phyloP scores from a whole-genome alignment of 2,113 vertebrate species.

The Cervus canadensis region DNA sequence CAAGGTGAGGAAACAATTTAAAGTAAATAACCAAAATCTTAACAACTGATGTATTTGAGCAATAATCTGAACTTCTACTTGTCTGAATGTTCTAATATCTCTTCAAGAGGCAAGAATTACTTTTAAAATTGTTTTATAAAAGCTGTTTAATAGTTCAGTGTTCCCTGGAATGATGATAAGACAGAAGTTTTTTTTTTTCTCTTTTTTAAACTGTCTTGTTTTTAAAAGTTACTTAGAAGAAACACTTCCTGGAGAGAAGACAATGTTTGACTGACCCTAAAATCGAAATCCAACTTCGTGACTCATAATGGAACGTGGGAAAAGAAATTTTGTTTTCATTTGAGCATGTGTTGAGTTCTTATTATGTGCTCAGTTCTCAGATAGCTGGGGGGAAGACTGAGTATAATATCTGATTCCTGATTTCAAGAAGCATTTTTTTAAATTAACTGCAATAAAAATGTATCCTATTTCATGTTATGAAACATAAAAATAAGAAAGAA shows the following conservation, averaged over 20 bases:
- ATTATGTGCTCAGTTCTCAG: neutral
- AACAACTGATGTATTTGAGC: neutral
- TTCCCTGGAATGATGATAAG: neutral
- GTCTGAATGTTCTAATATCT: neutral
- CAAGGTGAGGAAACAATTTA: neutral
- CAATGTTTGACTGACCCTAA: neutral
- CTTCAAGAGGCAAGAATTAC: neutral
- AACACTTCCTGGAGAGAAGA: neutral
- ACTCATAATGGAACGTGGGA: neutral
- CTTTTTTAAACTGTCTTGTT: neutral
- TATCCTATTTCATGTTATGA: neutral
- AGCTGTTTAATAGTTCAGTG: neutral
- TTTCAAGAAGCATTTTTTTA: neutral
- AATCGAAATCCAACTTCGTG: neutral
- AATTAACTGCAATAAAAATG: neutral
- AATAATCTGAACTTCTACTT: neutral
- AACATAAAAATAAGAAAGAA: neutral
- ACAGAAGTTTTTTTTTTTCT: no score
- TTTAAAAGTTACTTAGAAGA: conserved; percentile 8
- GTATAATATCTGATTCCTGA: neutral
- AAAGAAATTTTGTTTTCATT: neutral
- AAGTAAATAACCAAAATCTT: neutral
- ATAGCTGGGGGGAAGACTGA: neutral
- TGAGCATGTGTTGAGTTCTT: neutral
- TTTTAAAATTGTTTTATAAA: neutral